Conservation (phyloP, 2,888 invertebrate species). For the Nezara viridula region DNA sequence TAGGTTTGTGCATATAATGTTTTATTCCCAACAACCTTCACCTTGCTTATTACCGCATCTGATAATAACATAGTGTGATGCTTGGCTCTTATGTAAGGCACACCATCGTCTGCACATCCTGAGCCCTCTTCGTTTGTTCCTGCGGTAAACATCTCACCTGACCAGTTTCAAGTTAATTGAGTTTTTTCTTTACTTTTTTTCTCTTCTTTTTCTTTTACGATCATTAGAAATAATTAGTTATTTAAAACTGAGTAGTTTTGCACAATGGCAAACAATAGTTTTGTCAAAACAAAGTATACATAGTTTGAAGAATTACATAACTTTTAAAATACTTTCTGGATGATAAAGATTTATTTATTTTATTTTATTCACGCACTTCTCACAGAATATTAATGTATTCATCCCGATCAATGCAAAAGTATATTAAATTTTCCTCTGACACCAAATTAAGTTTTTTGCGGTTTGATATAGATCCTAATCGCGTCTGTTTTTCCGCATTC, state of each 20-base stretch:
- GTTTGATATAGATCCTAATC: too few relatives aligned
- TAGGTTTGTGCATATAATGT: not conserved
- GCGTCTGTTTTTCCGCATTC: too few relatives aligned
- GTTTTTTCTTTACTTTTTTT: not conserved
- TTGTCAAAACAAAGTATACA: too few relatives aligned
- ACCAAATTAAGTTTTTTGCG: too few relatives aligned
- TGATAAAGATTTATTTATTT: too few relatives aligned
- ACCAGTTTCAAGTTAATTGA: not conserved
- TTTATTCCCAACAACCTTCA: not conserved
- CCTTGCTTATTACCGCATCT: not conserved
- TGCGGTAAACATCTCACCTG: not conserved
- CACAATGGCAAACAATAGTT: not conserved
- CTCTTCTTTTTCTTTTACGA: not conserved
- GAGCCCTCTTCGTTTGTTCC: not conserved
- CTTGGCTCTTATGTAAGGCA: not conserved
- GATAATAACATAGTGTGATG: not conserved
- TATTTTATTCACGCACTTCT: too few relatives aligned
- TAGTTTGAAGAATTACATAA: too few relatives aligned
- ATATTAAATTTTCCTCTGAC: too few relatives aligned
- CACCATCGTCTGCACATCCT: not conserved
- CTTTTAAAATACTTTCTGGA: too few relatives aligned
- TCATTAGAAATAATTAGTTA: constrained; percentile 2
- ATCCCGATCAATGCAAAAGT: too few relatives aligned
- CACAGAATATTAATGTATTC: too few relatives aligned
- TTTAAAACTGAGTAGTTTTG: not conserved